These are phyloP conservation scores for Hydrophis major DNA, from an alignment of 2,797 vertebrate species.

Conservation along the genomic window DNA sequence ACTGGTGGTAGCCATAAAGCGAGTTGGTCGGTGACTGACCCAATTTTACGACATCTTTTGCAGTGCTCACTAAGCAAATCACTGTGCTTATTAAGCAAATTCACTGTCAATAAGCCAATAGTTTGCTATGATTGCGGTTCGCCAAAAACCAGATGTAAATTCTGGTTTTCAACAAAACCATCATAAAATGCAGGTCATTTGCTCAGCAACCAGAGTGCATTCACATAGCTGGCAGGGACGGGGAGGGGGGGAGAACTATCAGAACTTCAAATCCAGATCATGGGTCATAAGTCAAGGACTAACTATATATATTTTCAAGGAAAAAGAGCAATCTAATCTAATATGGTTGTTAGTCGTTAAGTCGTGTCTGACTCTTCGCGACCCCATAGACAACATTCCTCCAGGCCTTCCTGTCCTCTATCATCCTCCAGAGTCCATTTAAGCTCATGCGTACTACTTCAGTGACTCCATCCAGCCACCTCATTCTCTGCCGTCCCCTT, in stretches of 20 bases:
- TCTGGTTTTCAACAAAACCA: background rate
- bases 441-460: no score
- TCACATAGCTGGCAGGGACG: no score
- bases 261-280: background rate
- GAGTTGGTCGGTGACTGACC: background rate
- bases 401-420: no score
- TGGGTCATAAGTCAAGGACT: background rate
- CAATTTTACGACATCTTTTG: background rate
- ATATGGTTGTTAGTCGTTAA: background rate
- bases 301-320: background rate
- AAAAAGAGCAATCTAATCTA: background rate
- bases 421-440: no score
- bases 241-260: fast-evolving
- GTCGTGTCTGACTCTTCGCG: no score
- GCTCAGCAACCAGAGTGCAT: background rate
- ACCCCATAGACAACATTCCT: no score
- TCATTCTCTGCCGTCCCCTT: no score
- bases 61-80: background rate
- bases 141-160: background rate
- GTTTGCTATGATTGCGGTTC: background rate
- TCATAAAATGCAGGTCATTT: background rate
- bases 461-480: no score
- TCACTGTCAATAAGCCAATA: background rate
- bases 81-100: background rate
- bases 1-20: background rate